Evolutionary conservation across 2,797 vertebrate genomes (phyloP).

Genomic region (Delichon dasypus): DNA sequence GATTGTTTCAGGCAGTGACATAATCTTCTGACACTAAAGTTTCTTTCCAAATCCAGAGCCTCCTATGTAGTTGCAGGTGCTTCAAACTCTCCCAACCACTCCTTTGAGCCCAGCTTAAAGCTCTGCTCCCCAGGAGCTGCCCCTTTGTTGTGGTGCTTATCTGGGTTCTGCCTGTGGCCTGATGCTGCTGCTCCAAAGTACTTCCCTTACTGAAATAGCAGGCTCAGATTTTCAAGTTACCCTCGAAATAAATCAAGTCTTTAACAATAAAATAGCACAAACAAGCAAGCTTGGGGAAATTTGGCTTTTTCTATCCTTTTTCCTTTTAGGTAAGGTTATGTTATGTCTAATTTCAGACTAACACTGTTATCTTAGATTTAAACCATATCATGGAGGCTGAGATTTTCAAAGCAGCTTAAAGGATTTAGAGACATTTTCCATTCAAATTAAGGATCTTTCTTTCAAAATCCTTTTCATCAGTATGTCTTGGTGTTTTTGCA

Average conservation of each 20-base stretch:
- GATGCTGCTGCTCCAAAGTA: background rate
- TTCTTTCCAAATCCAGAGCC: constrained; percentile 5
- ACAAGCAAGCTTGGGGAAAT: background rate
- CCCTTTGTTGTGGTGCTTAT: background rate
- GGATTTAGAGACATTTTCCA: constrained; percentile 62
- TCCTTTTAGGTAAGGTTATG: background rate
- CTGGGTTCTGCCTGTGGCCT: background rate
- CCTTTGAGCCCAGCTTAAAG: background rate
- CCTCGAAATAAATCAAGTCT: background rate
- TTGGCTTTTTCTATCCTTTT: background rate
- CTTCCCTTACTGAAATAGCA: background rate
- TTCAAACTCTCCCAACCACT: background rate
- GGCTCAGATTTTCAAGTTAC: background rate
- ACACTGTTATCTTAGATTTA: constrained; percentile 29
- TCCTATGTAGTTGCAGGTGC: constrained; percentile 8
- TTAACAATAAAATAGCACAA: background rate
- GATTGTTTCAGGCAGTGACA: constrained; percentile 4
- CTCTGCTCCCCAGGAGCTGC: background rate
- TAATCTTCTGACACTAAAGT: background rate
- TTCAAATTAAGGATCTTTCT: constrained; percentile 58
- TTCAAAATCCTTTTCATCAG: constrained; percentile 39
- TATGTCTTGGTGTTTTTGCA: background rate
- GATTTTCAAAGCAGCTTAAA: constrained; percentile 64
- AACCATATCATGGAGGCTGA: constrained; percentile 33
- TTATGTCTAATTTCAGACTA: constrained; percentile 28